Evolutionary conservation across 1,140 invertebrate genomes (phyloP).

Genomic region (Notospermus geniculatus): DNA sequence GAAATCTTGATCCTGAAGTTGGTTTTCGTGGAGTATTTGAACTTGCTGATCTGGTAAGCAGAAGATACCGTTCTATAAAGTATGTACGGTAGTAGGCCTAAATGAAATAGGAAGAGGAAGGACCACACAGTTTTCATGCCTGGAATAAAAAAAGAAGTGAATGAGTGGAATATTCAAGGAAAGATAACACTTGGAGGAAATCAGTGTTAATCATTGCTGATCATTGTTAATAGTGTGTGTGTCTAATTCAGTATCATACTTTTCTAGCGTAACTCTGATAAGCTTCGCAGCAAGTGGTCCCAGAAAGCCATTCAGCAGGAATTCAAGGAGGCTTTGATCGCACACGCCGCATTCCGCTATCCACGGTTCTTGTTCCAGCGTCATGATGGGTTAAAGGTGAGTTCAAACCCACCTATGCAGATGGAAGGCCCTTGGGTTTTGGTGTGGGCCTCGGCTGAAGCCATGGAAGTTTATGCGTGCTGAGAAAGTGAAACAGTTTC

Average conservation of each 20-base stretch:
- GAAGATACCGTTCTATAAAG: neutral
- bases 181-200: no score
- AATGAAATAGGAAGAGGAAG: neutral
- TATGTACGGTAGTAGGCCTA: neutral
- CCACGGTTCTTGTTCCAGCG: slow-evolving; percentile 37
- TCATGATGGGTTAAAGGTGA: slow-evolving; percentile 35
- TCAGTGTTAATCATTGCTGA: neutral
- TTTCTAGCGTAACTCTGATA: slow-evolving; percentile 36
- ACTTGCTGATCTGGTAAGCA: slow-evolving; percentile 41
- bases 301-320: slow-evolving; percentile 39
- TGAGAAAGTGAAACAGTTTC: no score
- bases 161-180: no score
- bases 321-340: slow-evolving; percentile 37
- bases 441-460: no score
- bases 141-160: no score
- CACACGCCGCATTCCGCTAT: slow-evolving; percentile 33
- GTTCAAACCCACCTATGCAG: slow-evolving; percentile 18
- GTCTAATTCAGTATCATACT: neutral
- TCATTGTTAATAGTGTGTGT: neutral
- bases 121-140: neutral
- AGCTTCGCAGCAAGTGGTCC: slow-evolving; percentile 27
- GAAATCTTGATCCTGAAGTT: slow-evolving; percentile 31
- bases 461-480: no score
- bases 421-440: no score
- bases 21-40: slow-evolving; percentile 29